phyloP scores from a whole-genome alignment of 2,888 invertebrate genomes.

The Tetranychus truncatus region DNA sequence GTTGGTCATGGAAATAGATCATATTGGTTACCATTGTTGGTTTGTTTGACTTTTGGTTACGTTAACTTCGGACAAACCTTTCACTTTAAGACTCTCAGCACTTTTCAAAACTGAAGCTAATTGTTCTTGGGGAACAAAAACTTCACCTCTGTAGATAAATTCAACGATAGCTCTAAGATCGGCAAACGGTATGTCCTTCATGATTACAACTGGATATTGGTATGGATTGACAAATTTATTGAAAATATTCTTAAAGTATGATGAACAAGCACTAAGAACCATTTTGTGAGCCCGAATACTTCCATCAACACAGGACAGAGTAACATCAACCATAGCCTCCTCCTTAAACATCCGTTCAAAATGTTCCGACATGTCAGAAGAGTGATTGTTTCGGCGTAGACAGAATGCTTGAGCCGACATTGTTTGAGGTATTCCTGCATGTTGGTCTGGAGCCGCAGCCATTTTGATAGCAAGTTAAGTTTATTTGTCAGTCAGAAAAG shows the following conservation, averaged over 20 bases:
- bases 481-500: too few relatives aligned
- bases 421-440: neutral
- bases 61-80: slow-evolving; percentile 12
- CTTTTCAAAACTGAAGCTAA: slow-evolving; percentile 11
- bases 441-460: slow-evolving; percentile 1
- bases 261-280: slow-evolving; percentile 16
- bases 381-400: slow-evolving; percentile 11
- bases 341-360: slow-evolving; percentile 18
- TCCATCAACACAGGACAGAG: slow-evolving; percentile 20
- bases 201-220: slow-evolving; percentile 19
- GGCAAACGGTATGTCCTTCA: slow-evolving; percentile 18
- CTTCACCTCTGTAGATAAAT: slow-evolving; percentile 20
- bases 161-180: slow-evolving; percentile 19
- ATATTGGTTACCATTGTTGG: neutral
- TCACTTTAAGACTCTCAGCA: slow-evolving; percentile 15
- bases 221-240: slow-evolving; percentile 9
- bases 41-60: neutral
- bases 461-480: neutral
- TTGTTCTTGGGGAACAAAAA: slow-evolving; percentile 18
- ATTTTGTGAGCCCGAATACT: slow-evolving; percentile 18
- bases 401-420: slow-evolving; percentile 10
- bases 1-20: too few relatives aligned
- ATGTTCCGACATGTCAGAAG: slow-evolving; percentile 8
- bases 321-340: slow-evolving; percentile 18
- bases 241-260: slow-evolving; percentile 17